A percentile compares a stretch with the other conserved stretches of the same genome.
Evolutionary conservation across 2,797 vertebrate species (phyloP).

Genomic region (Sylvia borin): DNA sequence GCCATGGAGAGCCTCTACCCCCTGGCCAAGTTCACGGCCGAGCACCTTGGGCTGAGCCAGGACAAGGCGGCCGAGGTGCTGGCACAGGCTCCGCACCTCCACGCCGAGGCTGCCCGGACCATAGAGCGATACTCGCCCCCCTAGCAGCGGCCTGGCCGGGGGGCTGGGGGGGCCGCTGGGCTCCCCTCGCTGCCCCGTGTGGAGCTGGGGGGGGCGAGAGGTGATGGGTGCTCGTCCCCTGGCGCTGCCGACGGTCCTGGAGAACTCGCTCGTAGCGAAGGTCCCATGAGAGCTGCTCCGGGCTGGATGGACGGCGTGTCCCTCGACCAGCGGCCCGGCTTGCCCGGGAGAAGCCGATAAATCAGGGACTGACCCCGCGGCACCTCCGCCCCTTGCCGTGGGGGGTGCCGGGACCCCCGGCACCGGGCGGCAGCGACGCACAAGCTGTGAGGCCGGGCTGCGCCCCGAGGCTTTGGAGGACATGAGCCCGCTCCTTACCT

Average conservation of each 20-base stretch:
- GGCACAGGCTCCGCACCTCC: constrained; percentile 83
- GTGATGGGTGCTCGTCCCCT: neutral
- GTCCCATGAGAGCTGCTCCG: neutral
- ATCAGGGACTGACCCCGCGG: constrained; percentile 51
- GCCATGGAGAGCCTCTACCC: constrained; percentile 95
- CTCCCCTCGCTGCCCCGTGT: neutral
- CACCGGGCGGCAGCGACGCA: neutral
- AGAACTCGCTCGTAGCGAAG: neutral
- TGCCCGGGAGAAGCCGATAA: neutral
- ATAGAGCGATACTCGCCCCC: constrained; percentile 95
- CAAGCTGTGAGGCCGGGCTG: constrained; percentile 30
- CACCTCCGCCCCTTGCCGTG: neutral
- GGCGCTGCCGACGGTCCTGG: neutral
- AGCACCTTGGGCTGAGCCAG: constrained; percentile 91
- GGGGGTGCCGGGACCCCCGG: neutral
- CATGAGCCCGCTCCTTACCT: constrained; percentile 62
- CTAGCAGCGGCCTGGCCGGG: constrained; percentile 70
- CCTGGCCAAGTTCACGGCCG: constrained; percentile 90
- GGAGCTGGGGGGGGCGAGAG: neutral
- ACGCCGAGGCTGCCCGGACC: constrained; percentile 82
- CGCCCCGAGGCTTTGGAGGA: constrained; percentile 45
- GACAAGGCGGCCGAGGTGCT: constrained; percentile 92
- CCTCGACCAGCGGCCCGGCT: neutral
- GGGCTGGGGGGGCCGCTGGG: neutral
- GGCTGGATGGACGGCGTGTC: neutral